A percentile compares a stretch with the other conserved stretches of the same genome.
Evolutionary conservation across 2,888 invertebrate genomes (phyloP).

Genomic region (Netelia virgata): DNA sequence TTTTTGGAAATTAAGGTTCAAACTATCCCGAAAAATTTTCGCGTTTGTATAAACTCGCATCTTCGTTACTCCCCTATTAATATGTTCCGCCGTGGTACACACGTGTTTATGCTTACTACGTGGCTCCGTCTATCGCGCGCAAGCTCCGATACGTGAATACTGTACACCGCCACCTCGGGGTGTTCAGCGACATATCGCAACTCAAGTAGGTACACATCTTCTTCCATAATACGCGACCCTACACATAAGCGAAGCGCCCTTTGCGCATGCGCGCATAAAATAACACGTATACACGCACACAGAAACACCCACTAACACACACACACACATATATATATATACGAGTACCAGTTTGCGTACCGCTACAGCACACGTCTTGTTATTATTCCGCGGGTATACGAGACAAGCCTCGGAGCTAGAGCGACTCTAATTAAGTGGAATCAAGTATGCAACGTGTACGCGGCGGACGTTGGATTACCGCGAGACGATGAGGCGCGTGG

Average conservation of each 20-base stretch:
- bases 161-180: slow-evolving; percentile 33
- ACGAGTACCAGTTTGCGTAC: slow-evolving; percentile 41
- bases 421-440: slow-evolving; percentile 81
- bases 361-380: slow-evolving; percentile 68
- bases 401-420: slow-evolving; percentile 72
- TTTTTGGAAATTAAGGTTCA: no score
- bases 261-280: neutral
- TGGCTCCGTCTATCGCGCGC: neutral
- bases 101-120: slow-evolving; percentile 8
- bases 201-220: slow-evolving; percentile 42
- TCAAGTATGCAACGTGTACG: slow-evolving; percentile 78
- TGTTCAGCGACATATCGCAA: slow-evolving; percentile 27
- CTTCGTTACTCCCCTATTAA: no score
- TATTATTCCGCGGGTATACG: slow-evolving; percentile 75
- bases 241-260: no score
- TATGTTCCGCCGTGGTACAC: neutral
- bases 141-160: slow-evolving; percentile 44
- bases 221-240: slow-evolving; percentile 44
- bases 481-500: slow-evolving; percentile 35
- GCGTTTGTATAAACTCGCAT: no score
- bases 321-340: neutral
- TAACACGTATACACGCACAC: neutral
- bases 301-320: neutral
- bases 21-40: no score
- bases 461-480: slow-evolving; percentile 71